A percentile compares a stretch with the other conserved stretches of the same genome.
These are phyloP conservation scores for Hypsibius dujardini DNA, from an alignment of 1,140 invertebrate species.

Conservation along the genomic window DNA sequence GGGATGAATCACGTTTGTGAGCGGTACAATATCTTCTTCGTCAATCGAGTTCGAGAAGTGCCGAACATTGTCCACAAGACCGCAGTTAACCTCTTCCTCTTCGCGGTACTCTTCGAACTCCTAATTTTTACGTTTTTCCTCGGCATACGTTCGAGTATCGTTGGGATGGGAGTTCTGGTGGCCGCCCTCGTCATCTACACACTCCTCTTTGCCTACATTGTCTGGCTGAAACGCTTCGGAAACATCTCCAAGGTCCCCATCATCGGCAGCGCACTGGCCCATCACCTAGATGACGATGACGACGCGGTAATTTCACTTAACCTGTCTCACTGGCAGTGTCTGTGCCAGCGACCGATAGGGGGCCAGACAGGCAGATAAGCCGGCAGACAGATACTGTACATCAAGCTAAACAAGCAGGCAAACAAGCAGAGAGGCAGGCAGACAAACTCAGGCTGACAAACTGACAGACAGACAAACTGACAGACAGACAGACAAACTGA, in stretches of 20 bases:
- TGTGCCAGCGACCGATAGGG: too few relatives aligned
- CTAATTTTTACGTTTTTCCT: neutral
- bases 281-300: neutral
- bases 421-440: neutral
- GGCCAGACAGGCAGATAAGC: too few relatives aligned
- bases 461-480: neutral
- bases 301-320: neutral
- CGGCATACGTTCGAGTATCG: neutral
- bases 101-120: neutral
- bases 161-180: neutral
- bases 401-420: too few relatives aligned
- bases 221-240: neutral
- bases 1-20: neutral
- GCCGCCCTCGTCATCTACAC: neutral
- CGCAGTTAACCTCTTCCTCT: neutral
- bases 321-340: neutral
- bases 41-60: neutral
- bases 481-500: too few relatives aligned
- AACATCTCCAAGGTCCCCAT: neutral
- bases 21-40: neutral
- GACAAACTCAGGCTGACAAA: neutral
- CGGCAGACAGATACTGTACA: too few relatives aligned
- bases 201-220: neutral
- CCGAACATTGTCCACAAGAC: neutral
- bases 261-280: neutral